Evolutionary conservation across 2,113 vertebrate genomes (phyloP), one percentile per base, ranked within the genome.

Genomic region (Platysteira castanea): DNA sequence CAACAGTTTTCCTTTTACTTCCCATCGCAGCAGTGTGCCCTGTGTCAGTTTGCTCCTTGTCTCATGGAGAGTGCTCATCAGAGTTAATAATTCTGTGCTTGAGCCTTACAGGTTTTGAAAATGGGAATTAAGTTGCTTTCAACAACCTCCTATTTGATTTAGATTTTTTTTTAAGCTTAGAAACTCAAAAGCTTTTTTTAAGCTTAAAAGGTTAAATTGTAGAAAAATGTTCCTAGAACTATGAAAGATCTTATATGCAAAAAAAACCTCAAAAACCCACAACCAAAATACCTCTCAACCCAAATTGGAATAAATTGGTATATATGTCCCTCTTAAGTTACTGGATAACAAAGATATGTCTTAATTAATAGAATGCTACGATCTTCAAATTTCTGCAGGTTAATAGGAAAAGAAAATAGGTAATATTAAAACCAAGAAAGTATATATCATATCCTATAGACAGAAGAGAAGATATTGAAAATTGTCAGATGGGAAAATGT

Each of bases 201-300:
- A 53, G 68, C 4, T 65, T 67, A 57, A 78, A 71, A 78, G 10
- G 16, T 50, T 67, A 42, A 86, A 67, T 12, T 27, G 7, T 33
- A 41, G 30, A 47, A 84, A 76, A 53, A 44, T 57, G 4, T 68
- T 89, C 37, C 21, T 3, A 53, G 54, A 79, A 71, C 27, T 71
- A 33, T 27, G 17, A 33, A 85, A 89, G 13, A 42, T 11, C 2
- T 18, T 35, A 28, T 15, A 91, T 23, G 2, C 0, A 53, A 73
- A 76, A 44, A 44, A 33, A 39, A 20, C 39, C 10, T n/a, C n/a
- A n/a, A n/a, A 27, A 56, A 13, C 11, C 56, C 10, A 18, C 33
- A n/a, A 24, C 23, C 0, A 1, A 22, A 68, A 33, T 23, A 0
- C 0, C 1, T 22, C 10, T n/a, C 22, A 60, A 35, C 17, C 17